These are phyloP conservation scores for Plebejus argus DNA, from an alignment of 2,888 invertebrate genomes.

Conservation along the genomic window DNA sequence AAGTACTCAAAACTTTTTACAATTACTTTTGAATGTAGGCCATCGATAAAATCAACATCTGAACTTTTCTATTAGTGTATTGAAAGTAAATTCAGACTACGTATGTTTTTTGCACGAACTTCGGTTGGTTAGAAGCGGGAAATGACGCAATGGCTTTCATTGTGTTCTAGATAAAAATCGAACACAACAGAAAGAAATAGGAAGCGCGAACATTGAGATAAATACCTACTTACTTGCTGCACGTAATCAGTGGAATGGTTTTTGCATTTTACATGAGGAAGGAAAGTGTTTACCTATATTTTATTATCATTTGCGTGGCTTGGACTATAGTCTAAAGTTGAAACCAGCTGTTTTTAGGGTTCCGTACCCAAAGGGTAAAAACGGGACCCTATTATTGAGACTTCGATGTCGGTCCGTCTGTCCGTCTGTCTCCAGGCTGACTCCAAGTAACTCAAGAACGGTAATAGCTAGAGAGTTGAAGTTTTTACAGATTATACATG, in stretches of 20 bases:
- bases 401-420: no score
- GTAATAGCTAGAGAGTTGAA: no score
- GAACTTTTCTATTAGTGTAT: not conserved
- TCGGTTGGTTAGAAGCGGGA: conserved; percentile 40
- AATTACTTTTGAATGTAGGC: not conserved
- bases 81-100: not conserved
- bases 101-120: conserved; percentile 48
- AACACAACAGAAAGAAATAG: conserved; percentile 35
- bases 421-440: no score
- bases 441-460: no score
- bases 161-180: conserved; percentile 60
- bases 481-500: no score
- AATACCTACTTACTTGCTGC: conserved; percentile 7
- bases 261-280: conserved; percentile 32
- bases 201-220: conserved; percentile 30
- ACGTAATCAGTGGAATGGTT: conserved; percentile 42
- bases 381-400: no score
- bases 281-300: not conserved
- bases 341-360: no score
- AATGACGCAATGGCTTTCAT: conserved; percentile 66
- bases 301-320: not conserved
- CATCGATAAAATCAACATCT: not conserved
- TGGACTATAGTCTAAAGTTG: not conserved
- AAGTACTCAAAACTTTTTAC: not conserved
- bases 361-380: no score